phyloP scores from a whole-genome alignment of 2,888 invertebrate genomes.

The Amaurobius ferox region DNA sequence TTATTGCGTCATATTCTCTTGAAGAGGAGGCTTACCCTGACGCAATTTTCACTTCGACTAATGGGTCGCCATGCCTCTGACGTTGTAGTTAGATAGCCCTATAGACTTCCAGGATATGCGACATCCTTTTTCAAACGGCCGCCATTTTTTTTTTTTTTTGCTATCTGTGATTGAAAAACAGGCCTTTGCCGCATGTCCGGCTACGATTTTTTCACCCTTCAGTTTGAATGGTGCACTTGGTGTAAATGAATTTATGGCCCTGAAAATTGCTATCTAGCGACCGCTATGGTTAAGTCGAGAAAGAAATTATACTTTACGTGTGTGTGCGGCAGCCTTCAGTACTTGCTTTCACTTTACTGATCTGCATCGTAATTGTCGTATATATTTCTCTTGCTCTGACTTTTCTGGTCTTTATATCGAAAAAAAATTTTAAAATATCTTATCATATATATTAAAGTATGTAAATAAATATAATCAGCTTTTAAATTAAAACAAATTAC shows the following conservation, averaged over 20 bases:
- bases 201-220: not conserved
- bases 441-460: too few relatives aligned
- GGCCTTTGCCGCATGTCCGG: slow-evolving; percentile 9
- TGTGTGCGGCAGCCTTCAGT: too few relatives aligned
- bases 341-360: too few relatives aligned
- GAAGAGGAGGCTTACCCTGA: slow-evolving; percentile 30
- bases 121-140: slow-evolving; percentile 62
- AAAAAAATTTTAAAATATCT: too few relatives aligned
- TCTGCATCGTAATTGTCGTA: too few relatives aligned
- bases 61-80: slow-evolving; percentile 48
- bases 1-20: slow-evolving; percentile 52
- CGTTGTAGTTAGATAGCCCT: slow-evolving; percentile 31
- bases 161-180: slow-evolving; percentile 17
- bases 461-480: too few relatives aligned
- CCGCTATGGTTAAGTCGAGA: not conserved
- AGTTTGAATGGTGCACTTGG: not conserved
- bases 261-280: not conserved
- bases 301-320: too few relatives aligned
- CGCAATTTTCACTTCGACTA: slow-evolving; percentile 60
- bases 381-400: too few relatives aligned
- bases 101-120: slow-evolving; percentile 68
- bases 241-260: slow-evolving; percentile 5
- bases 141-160: not conserved
- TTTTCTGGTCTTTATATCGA: too few relatives aligned
- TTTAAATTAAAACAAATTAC: too few relatives aligned